These are phyloP conservation scores for Drosophila ustulata DNA, from an alignment of 2,888 invertebrate species.

Conservation along the genomic window DNA sequence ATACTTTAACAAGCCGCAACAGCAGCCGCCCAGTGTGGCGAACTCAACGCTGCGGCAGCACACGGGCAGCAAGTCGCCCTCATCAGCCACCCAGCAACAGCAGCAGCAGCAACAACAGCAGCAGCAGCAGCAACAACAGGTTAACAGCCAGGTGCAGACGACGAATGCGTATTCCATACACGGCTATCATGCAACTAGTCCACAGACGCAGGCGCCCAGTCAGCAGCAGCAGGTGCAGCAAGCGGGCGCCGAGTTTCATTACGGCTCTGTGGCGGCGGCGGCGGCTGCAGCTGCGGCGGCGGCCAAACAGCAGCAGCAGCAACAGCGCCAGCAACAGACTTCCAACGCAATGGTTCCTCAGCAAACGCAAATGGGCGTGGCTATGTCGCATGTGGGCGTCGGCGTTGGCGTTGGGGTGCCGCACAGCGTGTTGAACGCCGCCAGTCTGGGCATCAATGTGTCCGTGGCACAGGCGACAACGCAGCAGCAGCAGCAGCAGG, in stretches of 20 bases:
- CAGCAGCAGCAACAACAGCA: slow-evolving; percentile 65
- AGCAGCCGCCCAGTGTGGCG: slow-evolving; percentile 32
- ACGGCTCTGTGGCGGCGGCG: slow-evolving; percentile 73
- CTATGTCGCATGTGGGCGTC: slow-evolving; percentile 66
- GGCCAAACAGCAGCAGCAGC: slow-evolving; percentile 59
- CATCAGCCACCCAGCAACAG: slow-evolving; percentile 44
- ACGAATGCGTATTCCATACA: slow-evolving; percentile 90
- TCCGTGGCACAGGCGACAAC: background rate
- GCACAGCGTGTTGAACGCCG: no score
- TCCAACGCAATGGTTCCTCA: slow-evolving; percentile 85
- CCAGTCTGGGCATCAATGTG: no score
- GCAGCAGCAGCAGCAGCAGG: slow-evolving; percentile 64
- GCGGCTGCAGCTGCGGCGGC: slow-evolving; percentile 51
- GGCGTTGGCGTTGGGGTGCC: background rate
- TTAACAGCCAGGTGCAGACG: slow-evolving; percentile 86
- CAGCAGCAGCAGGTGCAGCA: slow-evolving; percentile 63
- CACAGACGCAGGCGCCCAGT: slow-evolving; percentile 79
- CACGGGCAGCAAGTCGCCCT: slow-evolving; percentile 56
- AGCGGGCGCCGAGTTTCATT: slow-evolving; percentile 46
- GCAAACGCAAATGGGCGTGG: slow-evolving; percentile 80
- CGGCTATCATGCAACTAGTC: slow-evolving; percentile 85
- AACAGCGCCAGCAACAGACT: slow-evolving; percentile 83
- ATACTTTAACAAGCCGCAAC: slow-evolving; percentile 90
- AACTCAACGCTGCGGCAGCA: slow-evolving; percentile 47
- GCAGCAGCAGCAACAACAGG: slow-evolving; percentile 76